Conservation (phyloP, 2,113 vertebrate genomes). For the Leucoraja erinaceus region DNA sequence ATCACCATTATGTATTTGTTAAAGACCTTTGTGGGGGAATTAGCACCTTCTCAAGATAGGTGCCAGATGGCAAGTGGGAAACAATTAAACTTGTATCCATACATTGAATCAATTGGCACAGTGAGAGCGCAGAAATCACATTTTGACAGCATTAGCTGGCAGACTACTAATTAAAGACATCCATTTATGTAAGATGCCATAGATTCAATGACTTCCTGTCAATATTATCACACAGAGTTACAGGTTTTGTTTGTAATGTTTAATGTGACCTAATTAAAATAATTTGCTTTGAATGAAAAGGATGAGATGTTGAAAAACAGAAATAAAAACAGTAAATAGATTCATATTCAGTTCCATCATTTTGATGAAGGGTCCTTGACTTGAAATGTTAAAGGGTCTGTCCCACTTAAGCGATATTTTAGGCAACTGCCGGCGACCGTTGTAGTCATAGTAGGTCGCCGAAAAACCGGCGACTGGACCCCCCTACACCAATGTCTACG, state of each 20-base stretch:
- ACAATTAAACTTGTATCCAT: slow-evolving; percentile 18
- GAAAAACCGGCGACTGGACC: no score
- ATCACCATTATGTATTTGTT: neutral
- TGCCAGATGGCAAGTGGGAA: neutral
- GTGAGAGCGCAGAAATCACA: neutral
- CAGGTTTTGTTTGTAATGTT: neutral
- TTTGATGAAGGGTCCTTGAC: no score
- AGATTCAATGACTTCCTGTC: neutral
- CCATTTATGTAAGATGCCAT: neutral
- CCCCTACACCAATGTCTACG: no score
- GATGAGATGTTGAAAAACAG: no score
- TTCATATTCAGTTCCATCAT: no score
- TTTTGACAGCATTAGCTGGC: slow-evolving; percentile 3
- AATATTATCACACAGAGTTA: neutral
- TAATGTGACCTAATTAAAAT: neutral
- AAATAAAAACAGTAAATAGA: no score
- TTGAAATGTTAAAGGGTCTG: no score
- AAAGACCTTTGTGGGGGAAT: neutral
- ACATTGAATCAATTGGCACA: neutral
- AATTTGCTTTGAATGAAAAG: no score
- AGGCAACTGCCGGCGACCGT: no score
- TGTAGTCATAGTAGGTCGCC: no score
- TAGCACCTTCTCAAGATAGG: neutral
- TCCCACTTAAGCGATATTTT: no score
- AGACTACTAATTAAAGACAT: neutral